A percentile compares a stretch with the other conserved stretches of the same genome.
These are phyloP conservation scores for Latrodectus geometricus DNA, from an alignment of 1,140 invertebrate species.

Conservation along the genomic window DNA sequence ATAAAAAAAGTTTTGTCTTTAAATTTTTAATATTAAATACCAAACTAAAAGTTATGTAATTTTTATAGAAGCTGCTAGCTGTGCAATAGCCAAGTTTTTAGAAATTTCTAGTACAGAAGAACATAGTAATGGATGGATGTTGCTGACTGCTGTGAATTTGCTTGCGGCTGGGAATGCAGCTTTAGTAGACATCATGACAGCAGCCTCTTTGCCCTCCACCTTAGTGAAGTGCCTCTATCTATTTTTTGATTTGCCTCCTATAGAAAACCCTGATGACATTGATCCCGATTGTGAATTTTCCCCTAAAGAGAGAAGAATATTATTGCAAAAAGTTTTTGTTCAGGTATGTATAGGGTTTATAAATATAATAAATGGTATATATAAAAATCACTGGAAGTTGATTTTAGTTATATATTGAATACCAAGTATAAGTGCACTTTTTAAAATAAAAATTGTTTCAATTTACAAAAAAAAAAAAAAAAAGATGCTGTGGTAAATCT, in stretches of 20 bases:
- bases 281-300: slow-evolving; percentile 88
- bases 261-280: slow-evolving; percentile 73
- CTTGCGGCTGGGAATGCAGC: slow-evolving; percentile 85
- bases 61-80: slow-evolving; percentile 84
- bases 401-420: no score
- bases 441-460: no score
- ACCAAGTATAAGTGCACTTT: no score
- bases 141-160: slow-evolving; percentile 88
- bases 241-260: slow-evolving; percentile 94
- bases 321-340: slow-evolving; percentile 96
- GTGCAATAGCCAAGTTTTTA: slow-evolving; percentile 94
- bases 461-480: no score
- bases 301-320: slow-evolving; percentile 86
- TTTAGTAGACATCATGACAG: slow-evolving; percentile 92
- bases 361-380: background rate
- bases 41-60: background rate
- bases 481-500: no score
- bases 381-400: no score
- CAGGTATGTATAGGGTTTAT: slow-evolving; percentile 74
- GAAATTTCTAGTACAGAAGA: slow-evolving; percentile 82
- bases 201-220: slow-evolving; percentile 94
- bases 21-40: background rate
- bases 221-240: slow-evolving; percentile 98
- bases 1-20: background rate
- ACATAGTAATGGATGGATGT: slow-evolving; percentile 95